Evolutionary conservation across 37 sponge, comb jelly and placozoan species (phyloP), one percentile per base, ranked within the genome.

Genomic region (Theonella swinhoei): DNA sequence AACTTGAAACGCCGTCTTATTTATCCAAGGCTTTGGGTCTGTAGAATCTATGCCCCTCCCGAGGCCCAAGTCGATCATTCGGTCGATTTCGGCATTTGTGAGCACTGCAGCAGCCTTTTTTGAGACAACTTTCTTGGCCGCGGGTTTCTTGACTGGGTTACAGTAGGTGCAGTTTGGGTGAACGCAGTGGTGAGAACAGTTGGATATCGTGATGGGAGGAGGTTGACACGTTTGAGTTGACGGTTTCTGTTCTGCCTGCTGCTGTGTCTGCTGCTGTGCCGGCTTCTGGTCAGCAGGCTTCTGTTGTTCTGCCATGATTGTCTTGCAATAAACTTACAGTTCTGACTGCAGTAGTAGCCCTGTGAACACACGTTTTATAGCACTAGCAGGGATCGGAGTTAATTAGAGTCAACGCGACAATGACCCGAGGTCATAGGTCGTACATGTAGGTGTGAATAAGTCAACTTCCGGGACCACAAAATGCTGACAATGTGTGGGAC

Each of bases 371-470:
- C 33, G 2, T 42, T 40, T 23, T 82, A 43, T 31, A 72, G 62
- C 78, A 82, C 72, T 20, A 82, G 83, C 58, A 88, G 82, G 24
- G 70, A 77, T 14, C 7, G 31, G n/a, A n/a, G n/a, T n/a, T n/a
- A n/a, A n/a, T n/a, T n/a, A n/a, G n/a, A n/a, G n/a, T n/a, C n/a
- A n/a, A n/a, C n/a, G n/a, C n/a, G n/a, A n/a, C n/a, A n/a, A n/a
- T n/a, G n/a, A n/a, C n/a, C n/a, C n/a, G n/a, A n/a, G n/a, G n/a
- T n/a, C n/a, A n/a, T n/a, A n/a, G n/a, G n/a, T n/a, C n/a, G n/a
- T n/a, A n/a, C n/a, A n/a, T n/a, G n/a, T n/a, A n/a, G n/a, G n/a
- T n/a, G n/a, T n/a, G n/a, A n/a, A n/a, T n/a, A n/a, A n/a, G n/a
- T n/a, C n/a, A n/a, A n/a, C n/a, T n/a, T n/a, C n/a, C n/a, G n/a